A percentile compares a stretch with the other conserved stretches of the same genome.
phyloP scores from a whole-genome alignment of 2,888 invertebrate genomes.

The Opisthograptis luteolata region DNA sequence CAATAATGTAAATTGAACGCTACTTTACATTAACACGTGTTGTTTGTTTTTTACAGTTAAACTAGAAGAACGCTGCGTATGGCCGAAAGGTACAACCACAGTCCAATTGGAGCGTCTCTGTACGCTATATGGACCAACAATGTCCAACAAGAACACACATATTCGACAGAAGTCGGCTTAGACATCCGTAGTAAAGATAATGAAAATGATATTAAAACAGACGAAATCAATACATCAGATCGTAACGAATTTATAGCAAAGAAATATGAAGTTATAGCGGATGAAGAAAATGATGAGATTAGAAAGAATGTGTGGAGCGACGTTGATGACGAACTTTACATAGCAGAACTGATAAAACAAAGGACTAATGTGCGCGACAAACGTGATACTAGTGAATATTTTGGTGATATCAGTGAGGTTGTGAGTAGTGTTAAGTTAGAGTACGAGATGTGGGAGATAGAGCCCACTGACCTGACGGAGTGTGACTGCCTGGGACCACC shows the following conservation, averaged over 20 bases:
- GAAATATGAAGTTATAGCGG: conserved; percentile 63
- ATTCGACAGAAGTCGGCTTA: conserved; percentile 18
- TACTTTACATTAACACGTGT: conserved; percentile 27
- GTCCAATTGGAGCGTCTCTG: conserved; percentile 76
- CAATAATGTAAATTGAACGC: no score
- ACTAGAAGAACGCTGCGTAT: conserved; percentile 73
- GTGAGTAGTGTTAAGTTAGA: conserved; percentile 84
- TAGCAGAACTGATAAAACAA: conserved; percentile 73
- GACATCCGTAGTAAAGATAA: conserved; percentile 33
- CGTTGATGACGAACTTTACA: conserved; percentile 80
- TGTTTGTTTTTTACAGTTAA: conserved; percentile 74
- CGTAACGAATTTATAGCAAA: conserved; percentile 18
- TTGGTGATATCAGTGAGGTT: conserved; percentile 80
- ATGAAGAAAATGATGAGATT: conserved; percentile 67
- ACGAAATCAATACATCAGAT: conserved; percentile 31
- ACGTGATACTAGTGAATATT: conserved; percentile 77
- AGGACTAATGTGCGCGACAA: conserved; percentile 78
- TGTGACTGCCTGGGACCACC: conserved; percentile 91
- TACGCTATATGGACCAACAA: conserved; percentile 72
- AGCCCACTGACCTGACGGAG: conserved; percentile 88
- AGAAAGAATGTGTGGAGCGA: conserved; percentile 79
- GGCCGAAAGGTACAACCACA: conserved; percentile 71
- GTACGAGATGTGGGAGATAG: conserved; percentile 89
- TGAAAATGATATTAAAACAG: conserved; percentile 47
- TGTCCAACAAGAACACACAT: conserved; percentile 29